Base-by-base conservation (phyloP, 2,888 invertebrate species). In the Perizoma affinitatum region DNA sequence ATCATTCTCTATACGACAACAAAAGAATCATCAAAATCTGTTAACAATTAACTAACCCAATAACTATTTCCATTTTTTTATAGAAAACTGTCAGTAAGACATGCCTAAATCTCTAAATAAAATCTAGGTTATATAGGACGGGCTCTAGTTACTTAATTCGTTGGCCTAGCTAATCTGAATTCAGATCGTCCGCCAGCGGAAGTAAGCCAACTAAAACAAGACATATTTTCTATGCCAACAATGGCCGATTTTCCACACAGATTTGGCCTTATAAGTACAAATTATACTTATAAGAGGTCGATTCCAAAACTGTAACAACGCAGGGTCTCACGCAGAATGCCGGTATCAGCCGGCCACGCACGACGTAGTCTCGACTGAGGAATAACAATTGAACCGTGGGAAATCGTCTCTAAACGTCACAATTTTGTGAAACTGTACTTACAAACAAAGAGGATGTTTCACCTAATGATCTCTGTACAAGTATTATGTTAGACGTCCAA, bases 381-480 rank as follows among this genome's bases (percentile, higher is more conserved):
- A 87, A 88, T 87, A 88, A 90, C 88, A 91, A 91, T 88, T 76
- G 78, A 76, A 77, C 79, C 90, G 89, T 91, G 90, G 86, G 90
- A 90, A 90, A 82, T 68, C 66, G 75, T 74, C 71, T 73, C 75
- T 81, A 82, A 22, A 86, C 81, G 77, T 75, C 74, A 80, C 80
- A 77, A 79, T 86, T 86, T 58, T 57, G 86, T 83, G 83, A 86
- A 87, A 86, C 82, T 3, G 22, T 22, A 70, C 74, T 78, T 77
- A 80, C 78, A 75, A 75, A 42, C 61, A 72, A 66, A 54, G 75
- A 80, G 75, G 83, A 83, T 77, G 75, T 77, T 81, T 77, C 58
- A 78, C 77, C 73, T 46, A 41, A 41, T 38, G 38, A 38, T 7
- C 38, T 38, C 38, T 38, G 7, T 38, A 6, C 7, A 4, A 38